Conservation (phyloP, 1,140 invertebrate species). For the Drosophila erecta region DNA sequence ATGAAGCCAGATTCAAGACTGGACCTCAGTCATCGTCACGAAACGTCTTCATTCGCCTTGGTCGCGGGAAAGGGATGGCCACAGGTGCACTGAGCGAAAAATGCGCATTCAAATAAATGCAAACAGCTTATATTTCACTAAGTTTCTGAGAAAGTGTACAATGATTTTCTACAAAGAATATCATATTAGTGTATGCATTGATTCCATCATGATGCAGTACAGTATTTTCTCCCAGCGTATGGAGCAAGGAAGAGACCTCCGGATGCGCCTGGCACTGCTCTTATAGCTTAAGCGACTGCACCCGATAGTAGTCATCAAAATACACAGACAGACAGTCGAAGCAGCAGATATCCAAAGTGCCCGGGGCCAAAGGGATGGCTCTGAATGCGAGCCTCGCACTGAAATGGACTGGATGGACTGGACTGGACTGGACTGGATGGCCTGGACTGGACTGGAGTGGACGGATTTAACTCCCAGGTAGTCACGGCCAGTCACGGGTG, state of each 20-base stretch:
- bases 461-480: slow-evolving; percentile 53
- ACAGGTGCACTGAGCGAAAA: slow-evolving; percentile 13
- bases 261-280: slow-evolving; percentile 64
- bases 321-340: slow-evolving; percentile 56
- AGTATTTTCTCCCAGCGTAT: neutral
- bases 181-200: too few relatives aligned
- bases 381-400: slow-evolving; percentile 12
- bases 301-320: slow-evolving; percentile 74
- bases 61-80: slow-evolving; percentile 19
- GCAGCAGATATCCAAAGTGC: slow-evolving; percentile 65
- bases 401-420: neutral
- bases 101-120: neutral
- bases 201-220: too few relatives aligned
- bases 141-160: too few relatives aligned
- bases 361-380: slow-evolving; percentile 63
- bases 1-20: slow-evolving; percentile 63
- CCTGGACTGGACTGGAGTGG: slow-evolving; percentile 15
- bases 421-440: slow-evolving; percentile 4
- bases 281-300: slow-evolving; percentile 47
- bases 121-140: too few relatives aligned
- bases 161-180: too few relatives aligned
- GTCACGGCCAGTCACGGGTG: slow-evolving; percentile 73
- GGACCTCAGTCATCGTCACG: slow-evolving; percentile 76
- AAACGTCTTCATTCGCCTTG: slow-evolving; percentile 80
- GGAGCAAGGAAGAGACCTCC: slow-evolving; percentile 51